phyloP scores from a whole-genome alignment of 2,888 invertebrate species.

The Latheticus oryzae region DNA sequence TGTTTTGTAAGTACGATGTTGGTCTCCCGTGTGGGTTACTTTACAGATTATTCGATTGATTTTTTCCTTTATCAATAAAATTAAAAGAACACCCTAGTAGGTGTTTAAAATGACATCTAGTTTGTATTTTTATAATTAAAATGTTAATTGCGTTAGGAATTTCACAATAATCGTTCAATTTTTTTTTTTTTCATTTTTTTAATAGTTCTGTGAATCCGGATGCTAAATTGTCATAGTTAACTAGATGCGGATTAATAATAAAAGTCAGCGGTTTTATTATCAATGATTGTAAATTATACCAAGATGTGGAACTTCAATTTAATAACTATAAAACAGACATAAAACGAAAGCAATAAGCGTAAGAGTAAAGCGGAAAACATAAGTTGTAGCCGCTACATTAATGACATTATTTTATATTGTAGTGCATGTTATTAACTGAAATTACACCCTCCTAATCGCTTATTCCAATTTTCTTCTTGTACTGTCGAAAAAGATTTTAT shows the following conservation, averaged over 20 bases:
- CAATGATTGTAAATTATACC: slow-evolving; percentile 24
- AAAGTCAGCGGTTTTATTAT: slow-evolving; percentile 20
- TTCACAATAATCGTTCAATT: too few species aligned
- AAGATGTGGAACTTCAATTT: slow-evolving; percentile 33
- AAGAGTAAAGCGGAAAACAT: slow-evolving; percentile 25
- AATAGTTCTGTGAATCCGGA: slow-evolving; percentile 16
- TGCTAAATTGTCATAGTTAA: slow-evolving; percentile 8
- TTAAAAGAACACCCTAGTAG: too few species aligned
- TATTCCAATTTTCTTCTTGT: neutral
- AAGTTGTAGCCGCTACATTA: slow-evolving; percentile 21
- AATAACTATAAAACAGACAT: slow-evolving; percentile 36
- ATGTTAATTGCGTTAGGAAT: too few species aligned
- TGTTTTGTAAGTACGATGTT: slow-evolving; percentile 15
- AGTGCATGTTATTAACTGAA: slow-evolving; percentile 13
- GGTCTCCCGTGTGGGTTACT: slow-evolving; percentile 23
- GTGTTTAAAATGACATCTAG: too few species aligned
- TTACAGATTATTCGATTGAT: neutral
- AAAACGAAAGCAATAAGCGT: slow-evolving; percentile 33
- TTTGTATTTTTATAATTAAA: too few species aligned
- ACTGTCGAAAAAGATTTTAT: too few species aligned
- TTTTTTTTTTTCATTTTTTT: too few species aligned
- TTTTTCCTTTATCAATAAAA: too few species aligned
- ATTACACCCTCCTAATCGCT: slow-evolving; percentile 11
- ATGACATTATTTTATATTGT: slow-evolving; percentile 30
- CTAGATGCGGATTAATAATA: slow-evolving; percentile 18